These are phyloP conservation scores for Lampris incognitus DNA, from an alignment of 2,113 vertebrate species.

Conservation along the genomic window DNA sequence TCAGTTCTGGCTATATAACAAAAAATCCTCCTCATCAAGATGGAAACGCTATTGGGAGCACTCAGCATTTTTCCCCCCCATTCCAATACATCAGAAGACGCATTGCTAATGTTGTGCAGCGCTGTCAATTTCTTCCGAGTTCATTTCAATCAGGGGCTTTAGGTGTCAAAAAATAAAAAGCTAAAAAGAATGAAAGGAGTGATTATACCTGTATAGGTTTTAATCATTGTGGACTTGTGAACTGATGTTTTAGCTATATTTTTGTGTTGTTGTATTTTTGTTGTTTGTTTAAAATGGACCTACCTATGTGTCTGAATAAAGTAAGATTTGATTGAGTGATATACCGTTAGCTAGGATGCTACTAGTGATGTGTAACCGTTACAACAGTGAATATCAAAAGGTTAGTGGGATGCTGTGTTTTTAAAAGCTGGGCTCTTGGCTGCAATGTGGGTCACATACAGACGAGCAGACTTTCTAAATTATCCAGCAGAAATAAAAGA, in stretches of 20 bases:
- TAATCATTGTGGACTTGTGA: too few relatives aligned
- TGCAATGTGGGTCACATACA: background rate
- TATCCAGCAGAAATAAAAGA: too few relatives aligned
- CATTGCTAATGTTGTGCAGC: conserved; percentile 4
- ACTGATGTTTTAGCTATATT: too few relatives aligned
- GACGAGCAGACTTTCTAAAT: too few relatives aligned
- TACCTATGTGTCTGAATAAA: too few relatives aligned
- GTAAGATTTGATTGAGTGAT: too few relatives aligned
- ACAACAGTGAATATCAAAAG: background rate
- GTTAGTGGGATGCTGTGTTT: background rate
- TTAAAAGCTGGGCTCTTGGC: background rate
- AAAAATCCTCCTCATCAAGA: conserved; percentile 49
- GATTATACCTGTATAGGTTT: background rate
- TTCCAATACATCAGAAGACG: background rate
- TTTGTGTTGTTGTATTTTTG: too few relatives aligned
- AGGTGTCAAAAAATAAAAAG: background rate
- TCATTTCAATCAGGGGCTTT: background rate
- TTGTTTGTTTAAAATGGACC: too few relatives aligned
- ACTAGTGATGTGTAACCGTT: background rate
- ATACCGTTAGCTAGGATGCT: conserved; percentile 3
- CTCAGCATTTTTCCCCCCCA: conserved; percentile 46
- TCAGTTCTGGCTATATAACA: conserved; percentile 43
- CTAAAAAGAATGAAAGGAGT: background rate
- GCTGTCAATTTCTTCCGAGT: background rate
- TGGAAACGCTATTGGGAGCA: conserved; percentile 11